Evolutionary conservation across 2,113 vertebrate species (phyloP).

Genomic region (Ariopsis seemanni): DNA sequence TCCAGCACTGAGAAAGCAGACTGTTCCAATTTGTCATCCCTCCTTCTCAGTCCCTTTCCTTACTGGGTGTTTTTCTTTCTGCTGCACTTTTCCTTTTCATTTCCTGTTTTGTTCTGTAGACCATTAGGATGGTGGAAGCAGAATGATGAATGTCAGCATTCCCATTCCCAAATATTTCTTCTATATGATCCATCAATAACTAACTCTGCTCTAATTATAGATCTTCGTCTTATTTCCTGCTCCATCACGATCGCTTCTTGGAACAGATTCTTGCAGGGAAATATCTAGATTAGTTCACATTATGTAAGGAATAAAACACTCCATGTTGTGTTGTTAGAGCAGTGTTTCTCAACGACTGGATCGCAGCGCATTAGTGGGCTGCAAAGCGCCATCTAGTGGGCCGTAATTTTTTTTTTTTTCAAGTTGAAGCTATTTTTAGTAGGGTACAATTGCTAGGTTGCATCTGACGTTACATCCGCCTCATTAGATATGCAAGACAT

Average conservation of each 20-base stretch:
- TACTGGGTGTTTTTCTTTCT: background rate
- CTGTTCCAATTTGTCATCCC: background rate
- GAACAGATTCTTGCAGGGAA: background rate
- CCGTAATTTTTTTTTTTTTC: too few species aligned
- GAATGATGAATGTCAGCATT: background rate
- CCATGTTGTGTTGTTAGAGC: background rate
- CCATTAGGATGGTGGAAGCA: background rate
- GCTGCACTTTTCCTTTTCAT: background rate
- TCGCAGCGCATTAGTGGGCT: too few species aligned
- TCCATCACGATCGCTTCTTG: background rate
- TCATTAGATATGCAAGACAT: too few species aligned
- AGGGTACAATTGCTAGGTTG: too few species aligned
- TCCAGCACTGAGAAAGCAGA: background rate
- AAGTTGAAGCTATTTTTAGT: too few species aligned
- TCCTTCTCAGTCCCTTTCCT: background rate
- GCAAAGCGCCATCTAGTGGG: too few species aligned
- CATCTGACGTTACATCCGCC: too few species aligned
- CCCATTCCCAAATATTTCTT: background rate
- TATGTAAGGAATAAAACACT: background rate
- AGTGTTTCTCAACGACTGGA: too few species aligned
- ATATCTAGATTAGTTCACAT: background rate
- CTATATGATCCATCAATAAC: background rate
- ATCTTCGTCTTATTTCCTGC: background rate
- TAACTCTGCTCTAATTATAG: background rate
- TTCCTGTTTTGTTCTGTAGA: background rate